Evolutionary conservation across 2,113 vertebrate genomes (phyloP).

Genomic region (Odontophorus gujanensis): DNA sequence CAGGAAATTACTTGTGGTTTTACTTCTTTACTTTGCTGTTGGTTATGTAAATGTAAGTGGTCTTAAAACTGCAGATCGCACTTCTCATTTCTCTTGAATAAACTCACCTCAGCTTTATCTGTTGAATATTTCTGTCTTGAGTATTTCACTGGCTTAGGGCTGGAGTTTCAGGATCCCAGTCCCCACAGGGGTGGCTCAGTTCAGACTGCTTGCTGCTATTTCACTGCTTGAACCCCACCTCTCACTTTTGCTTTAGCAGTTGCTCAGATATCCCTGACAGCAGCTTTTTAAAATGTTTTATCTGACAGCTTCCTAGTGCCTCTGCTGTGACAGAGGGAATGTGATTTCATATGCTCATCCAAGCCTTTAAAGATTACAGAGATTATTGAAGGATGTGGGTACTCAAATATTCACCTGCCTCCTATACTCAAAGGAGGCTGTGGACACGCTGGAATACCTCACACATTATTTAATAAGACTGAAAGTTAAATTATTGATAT

Average conservation of each 20-base stretch:
- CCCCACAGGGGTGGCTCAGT: background rate
- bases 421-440: background rate
- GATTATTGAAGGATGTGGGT: background rate
- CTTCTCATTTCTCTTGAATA: background rate
- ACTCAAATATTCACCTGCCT: background rate
- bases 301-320: background rate
- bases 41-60: background rate
- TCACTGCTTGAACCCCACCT: background rate
- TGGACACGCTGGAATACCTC: background rate
- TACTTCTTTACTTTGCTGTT: background rate
- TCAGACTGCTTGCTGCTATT: background rate
- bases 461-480: background rate
- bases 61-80: background rate
- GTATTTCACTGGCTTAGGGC: background rate
- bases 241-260: background rate
- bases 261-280: fast-evolving
- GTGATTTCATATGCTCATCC: background rate
- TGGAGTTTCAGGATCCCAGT: background rate
- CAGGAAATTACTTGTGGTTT: background rate
- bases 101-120: background rate
- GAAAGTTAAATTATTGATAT: background rate
- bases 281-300: background rate
- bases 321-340: background rate
- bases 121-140: background rate
- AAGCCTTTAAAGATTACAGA: background rate